Base-by-base conservation (phyloP, 37 sponge, comb jelly and placozoan species). In the Theonella swinhoei region DNA sequence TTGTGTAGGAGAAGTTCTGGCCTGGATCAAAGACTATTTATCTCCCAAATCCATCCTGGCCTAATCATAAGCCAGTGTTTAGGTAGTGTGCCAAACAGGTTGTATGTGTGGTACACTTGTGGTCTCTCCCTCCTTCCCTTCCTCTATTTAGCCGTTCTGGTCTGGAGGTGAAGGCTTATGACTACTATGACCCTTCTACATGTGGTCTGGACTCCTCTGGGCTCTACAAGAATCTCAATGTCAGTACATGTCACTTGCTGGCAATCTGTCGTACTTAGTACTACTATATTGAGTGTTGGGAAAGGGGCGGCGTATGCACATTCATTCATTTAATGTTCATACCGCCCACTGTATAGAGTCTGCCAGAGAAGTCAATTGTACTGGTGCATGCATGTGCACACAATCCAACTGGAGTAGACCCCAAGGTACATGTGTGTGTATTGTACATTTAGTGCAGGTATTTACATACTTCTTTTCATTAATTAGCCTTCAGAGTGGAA, bases 371-470 rank as follows among this genome's bases (percentile, higher is more conserved):
- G 39, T 88, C 98, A 11, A 77, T 90, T 33, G 90, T 98, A 23
- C 69, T 98, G 67, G 72, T 98, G 22, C 98, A 98, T 81, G 98
- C 92, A 0, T 95, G 96, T 84, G 98, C 94, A 1, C 98, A 98
- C 92, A 98, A 98, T 69, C 98, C 98, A 25, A 98, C 98, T 19
- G 98, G 96, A 74, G 88, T 90, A 33, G 98, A 97, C 59, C 98
- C 90, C 77, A 92, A 78, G 60, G 85, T 84, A 79, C 22, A 47
- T 14, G 11, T 17, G 11, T 47, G 54, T 7, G 7, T 47, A 47
- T 47, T 17, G 7, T 14, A 47, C 54, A 17, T 7, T 14, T 47
- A 29, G n/a, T 64, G 64, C 30, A 8, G 31, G 31, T 24, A 11
- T 25, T 80, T 20, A 23, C 14, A 43, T 26, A 42, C 28, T 77